A percentile compares a stretch with the other conserved stretches of the same genome.
Conservation (phyloP, 2,888 invertebrate species). For the Hydraecia micacea region DNA sequence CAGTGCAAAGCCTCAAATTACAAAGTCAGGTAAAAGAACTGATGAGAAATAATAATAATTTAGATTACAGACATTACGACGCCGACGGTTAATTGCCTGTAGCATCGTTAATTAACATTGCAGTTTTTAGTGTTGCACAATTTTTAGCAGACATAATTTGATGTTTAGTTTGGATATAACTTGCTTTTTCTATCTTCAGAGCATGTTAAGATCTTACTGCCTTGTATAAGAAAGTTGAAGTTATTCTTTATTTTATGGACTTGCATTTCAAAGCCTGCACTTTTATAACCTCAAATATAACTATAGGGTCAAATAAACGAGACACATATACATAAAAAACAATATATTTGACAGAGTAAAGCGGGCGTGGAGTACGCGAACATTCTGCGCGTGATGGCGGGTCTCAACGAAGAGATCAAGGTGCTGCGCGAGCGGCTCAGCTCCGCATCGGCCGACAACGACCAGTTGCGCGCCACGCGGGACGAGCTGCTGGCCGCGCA, state of each 20-base stretch:
- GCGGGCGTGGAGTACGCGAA: constrained; percentile 86
- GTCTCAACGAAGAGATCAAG: constrained; percentile 87
- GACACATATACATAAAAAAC: constrained; percentile 8
- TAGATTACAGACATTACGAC: constrained; percentile 39
- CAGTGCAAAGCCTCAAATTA: constrained; percentile 46
- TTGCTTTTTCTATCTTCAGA: constrained; percentile 15
- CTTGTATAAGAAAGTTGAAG: background rate
- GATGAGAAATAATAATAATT: constrained; percentile 36
- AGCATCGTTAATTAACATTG: constrained; percentile 41
- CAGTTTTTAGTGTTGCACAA: constrained; percentile 48
- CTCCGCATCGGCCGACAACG: constrained; percentile 77
- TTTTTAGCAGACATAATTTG: constrained; percentile 20
- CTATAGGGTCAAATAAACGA: constrained; percentile 10
- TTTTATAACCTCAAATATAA: background rate
- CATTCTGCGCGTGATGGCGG: constrained; percentile 86
- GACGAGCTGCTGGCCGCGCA: constrained; percentile 84
- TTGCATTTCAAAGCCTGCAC: background rate
- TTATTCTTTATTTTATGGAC: background rate
- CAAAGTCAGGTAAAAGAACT: constrained; percentile 30
- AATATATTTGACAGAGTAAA: constrained; percentile 75
- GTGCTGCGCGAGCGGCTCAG: constrained; percentile 81
- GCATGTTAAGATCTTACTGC: background rate
- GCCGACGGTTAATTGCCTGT: constrained; percentile 42
- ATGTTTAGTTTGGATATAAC: constrained; percentile 12
- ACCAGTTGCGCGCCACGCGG: constrained; percentile 81